Conservation (phyloP, 1,140 invertebrate species). For the Colletes latitarsis region DNA sequence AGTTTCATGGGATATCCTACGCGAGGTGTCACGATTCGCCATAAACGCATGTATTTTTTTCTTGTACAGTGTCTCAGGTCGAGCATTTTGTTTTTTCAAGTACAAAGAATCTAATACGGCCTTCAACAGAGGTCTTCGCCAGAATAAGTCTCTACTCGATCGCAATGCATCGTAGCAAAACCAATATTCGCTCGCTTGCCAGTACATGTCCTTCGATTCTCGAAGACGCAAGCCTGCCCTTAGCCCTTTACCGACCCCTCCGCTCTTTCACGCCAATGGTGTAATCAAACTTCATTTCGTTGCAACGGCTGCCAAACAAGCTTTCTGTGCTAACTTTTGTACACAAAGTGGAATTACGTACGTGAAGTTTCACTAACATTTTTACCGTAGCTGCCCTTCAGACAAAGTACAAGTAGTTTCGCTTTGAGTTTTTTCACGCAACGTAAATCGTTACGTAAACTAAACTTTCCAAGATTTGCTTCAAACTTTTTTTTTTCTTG, state of each 20-base stretch:
- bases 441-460: constrained; percentile 55
- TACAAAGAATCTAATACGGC: background rate
- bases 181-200: constrained; percentile 3
- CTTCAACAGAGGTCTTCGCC: background rate
- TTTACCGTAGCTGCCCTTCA: constrained; percentile 48
- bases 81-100: background rate
- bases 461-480: constrained; percentile 28
- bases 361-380: constrained; percentile 66
- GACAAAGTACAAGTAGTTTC: constrained; percentile 52
- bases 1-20: too few relatives aligned
- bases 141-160: constrained; percentile 25
- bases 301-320: constrained; percentile 68
- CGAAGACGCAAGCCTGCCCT: constrained; percentile 42
- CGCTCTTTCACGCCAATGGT: constrained; percentile 36
- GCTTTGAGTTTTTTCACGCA: constrained; percentile 59
- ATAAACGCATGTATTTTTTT: background rate
- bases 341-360: constrained; percentile 67
- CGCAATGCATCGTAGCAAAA: constrained; percentile 19
- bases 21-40: too few relatives aligned
- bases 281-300: constrained; percentile 63
- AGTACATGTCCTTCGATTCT: constrained; percentile 33
- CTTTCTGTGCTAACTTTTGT: constrained; percentile 68
- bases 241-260: constrained; percentile 9
- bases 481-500: constrained; percentile 8
- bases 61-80: constrained; percentile 2